Percentiles rank a stretch among this genome's conserved stretches.
Conservation (phyloP, 2,113 vertebrate genomes). For the Dicrurus megarhynchus region DNA sequence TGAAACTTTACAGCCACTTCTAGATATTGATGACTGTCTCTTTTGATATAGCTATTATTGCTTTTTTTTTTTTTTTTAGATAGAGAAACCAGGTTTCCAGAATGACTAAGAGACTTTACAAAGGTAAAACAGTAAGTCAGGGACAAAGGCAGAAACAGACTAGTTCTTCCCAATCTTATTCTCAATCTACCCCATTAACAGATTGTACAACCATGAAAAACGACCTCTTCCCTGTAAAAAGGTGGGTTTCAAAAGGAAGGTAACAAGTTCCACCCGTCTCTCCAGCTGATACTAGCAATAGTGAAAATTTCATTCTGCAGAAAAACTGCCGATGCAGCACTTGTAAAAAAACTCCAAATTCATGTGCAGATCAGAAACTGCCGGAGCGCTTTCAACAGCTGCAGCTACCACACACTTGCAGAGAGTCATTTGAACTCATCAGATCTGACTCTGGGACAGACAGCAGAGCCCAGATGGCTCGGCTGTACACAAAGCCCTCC, state of each 20-base stretch:
- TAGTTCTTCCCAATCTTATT: background rate
- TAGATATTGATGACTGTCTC: background rate
- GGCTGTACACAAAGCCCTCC: background rate
- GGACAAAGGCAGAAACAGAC: background rate
- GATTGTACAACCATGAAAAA: background rate
- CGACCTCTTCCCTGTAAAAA: background rate
- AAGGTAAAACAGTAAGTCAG: background rate
- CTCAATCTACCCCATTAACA: background rate
- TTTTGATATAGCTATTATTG: background rate
- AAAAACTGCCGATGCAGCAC: conserved; percentile 45
- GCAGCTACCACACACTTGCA: conserved; percentile 18
- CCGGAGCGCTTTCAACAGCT: background rate
- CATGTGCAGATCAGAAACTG: conserved; percentile 37
- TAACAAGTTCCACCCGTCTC: conserved; percentile 37
- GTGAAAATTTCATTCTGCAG: conserved; percentile 43
- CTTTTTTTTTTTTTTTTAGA: background rate
- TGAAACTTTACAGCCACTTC: background rate
- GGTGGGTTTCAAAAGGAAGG: conserved; percentile 4
- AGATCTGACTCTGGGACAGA: background rate
- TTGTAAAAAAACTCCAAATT: conserved; percentile 34
- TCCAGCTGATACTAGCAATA: conserved; percentile 44
- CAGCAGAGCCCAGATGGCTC: background rate
- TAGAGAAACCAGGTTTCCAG: background rate
- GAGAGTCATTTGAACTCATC: conserved; percentile 1
- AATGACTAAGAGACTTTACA: background rate